Evolutionary conservation across 2,113 vertebrate genomes (phyloP), one percentile per base, ranked within the genome.

Genomic region (Dipodomys merriami): DNA sequence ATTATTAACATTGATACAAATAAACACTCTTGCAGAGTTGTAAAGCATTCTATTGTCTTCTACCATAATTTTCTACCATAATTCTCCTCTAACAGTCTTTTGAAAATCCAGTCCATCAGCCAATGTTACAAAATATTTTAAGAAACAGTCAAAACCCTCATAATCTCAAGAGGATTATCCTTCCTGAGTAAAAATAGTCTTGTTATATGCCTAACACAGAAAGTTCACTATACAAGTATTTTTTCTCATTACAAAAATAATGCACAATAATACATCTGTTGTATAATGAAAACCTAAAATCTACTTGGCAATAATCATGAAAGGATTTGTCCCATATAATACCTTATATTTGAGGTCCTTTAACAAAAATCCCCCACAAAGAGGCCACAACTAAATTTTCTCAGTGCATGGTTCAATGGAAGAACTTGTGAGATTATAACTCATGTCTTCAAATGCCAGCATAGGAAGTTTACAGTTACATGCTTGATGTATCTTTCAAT

Each of bases 101-200:
- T 83, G 35, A 35, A 83, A 93, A 57, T 11, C 79, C 44, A 86
- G 4, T 49, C 67, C 87, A n/a, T 67, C 60, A 57, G 19, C 49
- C 49, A 49, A 12, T 53, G 3, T 69, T 89, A 69, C 0, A 6
- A 88, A 82, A 53, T 73, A 16, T 92, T 68, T 84, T 65, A 30
- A n/a, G 69, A 23, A 68, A 83, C 89, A 95, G 76, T 53, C 19
- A 77, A 86, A 93, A 57, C n/a, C 29, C 85, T 62, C 39, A 29
- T 76, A 29, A 44, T 86, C 73, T 73, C 53, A 72, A 57, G 18
- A 83, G n/a, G 83, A 83, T 13, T 46, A 35, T 1, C 30, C 67
- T 92, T 90, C 39, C 25, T 82, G 16, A 65, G 44, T 74, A 91
- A 92, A 91, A 76, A 64, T 64, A 91, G 22, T 49, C 29, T n/a